These are phyloP conservation scores for Manis javanica DNA, from an alignment of 2,797 vertebrate species.

Conservation along the genomic window DNA sequence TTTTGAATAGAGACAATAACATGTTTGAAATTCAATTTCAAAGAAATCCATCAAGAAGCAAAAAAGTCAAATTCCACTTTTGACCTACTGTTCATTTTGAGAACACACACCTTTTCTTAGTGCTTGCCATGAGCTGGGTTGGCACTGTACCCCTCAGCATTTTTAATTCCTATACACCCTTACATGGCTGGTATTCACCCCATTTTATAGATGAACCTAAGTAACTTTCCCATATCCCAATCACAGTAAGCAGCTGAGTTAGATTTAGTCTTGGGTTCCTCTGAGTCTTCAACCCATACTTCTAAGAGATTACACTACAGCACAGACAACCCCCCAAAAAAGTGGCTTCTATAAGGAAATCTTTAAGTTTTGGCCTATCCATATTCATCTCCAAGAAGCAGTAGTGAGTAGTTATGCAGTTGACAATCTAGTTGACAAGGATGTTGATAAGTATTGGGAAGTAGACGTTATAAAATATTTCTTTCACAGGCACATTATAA, in stretches of 20 bases:
- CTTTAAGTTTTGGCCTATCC: neutral
- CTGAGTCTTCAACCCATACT: neutral
- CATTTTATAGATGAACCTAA: constrained; percentile 11
- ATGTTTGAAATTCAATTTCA: neutral
- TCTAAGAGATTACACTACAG: neutral
- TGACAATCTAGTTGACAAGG: neutral
- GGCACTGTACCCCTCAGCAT: neutral
- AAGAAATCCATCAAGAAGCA: neutral
- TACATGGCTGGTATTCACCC: neutral
- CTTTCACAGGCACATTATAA: constrained; percentile 25
- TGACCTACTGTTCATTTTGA: neutral
- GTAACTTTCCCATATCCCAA: neutral
- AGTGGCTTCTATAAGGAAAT: neutral
- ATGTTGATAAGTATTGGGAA: neutral
- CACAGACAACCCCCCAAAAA: neutral
- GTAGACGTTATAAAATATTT: constrained; percentile 42
- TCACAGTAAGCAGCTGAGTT: neutral
- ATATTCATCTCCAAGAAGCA: constrained; percentile 3
- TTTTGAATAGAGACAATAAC: neutral
- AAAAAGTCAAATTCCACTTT: constrained; percentile 3
- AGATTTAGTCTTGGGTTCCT: neutral
- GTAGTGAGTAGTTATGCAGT: neutral
- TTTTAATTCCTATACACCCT: neutral
- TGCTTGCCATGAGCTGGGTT: neutral
- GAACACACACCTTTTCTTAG: constrained; percentile 39